These are phyloP conservation scores for Diplolepis rosae DNA, from an alignment of 2,888 invertebrate genomes.

Conservation along the genomic window DNA sequence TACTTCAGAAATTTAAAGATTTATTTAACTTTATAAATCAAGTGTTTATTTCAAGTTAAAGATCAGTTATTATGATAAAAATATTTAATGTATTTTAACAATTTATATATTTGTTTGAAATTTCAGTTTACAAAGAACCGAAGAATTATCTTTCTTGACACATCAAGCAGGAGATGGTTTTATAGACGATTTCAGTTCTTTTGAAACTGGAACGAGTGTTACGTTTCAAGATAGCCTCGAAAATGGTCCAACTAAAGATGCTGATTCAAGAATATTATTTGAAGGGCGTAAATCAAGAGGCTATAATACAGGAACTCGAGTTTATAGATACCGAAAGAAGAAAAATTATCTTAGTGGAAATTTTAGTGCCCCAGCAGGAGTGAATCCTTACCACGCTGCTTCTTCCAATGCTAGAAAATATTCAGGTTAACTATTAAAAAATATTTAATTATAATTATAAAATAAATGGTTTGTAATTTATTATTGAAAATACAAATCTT, in stretches of 20 bases:
- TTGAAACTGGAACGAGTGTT: constrained; percentile 7
- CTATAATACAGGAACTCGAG: constrained; percentile 30
- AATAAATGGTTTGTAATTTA: too few species aligned
- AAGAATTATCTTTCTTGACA: not conserved
- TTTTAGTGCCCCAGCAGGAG: constrained; percentile 59
- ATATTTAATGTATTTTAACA: too few species aligned
- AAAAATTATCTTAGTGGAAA: constrained; percentile 35
- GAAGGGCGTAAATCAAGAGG: not conserved
- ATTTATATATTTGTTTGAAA: not conserved
- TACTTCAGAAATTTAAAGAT: too few species aligned
- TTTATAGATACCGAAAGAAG: constrained; percentile 51
- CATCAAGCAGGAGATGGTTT: constrained; percentile 6
- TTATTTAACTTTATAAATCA: too few species aligned
- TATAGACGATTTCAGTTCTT: constrained; percentile 22
- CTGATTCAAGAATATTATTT: not conserved
- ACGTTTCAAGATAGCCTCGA: constrained; percentile 11
- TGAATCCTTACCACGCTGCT: constrained; percentile 58
- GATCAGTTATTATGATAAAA: too few species aligned
- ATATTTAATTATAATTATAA: not conserved
- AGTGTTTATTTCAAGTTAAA: too few species aligned
- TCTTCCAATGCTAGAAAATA: constrained; percentile 39
- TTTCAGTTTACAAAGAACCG: not conserved
- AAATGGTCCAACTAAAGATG: not conserved
- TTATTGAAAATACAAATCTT: not conserved
- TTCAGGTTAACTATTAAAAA: not conserved